Conservation (phyloP, 2,113 vertebrate genomes). For the Colaptes auratus region DNA sequence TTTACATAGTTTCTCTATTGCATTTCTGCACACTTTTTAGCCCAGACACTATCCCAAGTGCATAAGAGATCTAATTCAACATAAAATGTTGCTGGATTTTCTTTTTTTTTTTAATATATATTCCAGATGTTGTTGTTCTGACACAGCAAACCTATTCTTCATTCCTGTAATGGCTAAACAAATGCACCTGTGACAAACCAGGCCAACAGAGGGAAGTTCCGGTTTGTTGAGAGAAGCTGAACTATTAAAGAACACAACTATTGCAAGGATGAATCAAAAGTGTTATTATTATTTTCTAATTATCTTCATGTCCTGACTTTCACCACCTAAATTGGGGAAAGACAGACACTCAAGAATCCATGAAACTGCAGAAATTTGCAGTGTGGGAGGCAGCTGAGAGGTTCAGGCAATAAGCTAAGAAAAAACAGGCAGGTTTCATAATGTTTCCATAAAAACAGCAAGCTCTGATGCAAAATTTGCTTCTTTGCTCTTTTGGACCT, state of each 20-base stretch:
- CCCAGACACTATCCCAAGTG: not conserved
- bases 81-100: not conserved
- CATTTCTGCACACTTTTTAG: not conserved
- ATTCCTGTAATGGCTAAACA: not conserved
- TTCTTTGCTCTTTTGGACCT: too few relatives aligned
- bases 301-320: not conserved
- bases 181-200: not conserved
- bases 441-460: too few relatives aligned
- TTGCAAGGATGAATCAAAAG: not conserved
- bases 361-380: too few relatives aligned
- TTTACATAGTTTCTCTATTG: not conserved
- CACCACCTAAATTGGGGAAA: not conserved
- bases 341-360: too few relatives aligned
- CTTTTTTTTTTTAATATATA: not conserved
- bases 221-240: not conserved
- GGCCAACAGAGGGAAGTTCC: not conserved
- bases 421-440: too few relatives aligned
- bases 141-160: not conserved
- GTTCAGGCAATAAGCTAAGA: too few relatives aligned
- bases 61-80: not conserved
- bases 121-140: not conserved
- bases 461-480: too few relatives aligned
- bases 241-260: not conserved
- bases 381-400: too few relatives aligned
- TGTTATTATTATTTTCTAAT: not conserved